A percentile compares a stretch with the other conserved stretches of the same genome.
Conservation (phyloP, 2,888 invertebrate genomes). For the Spialia ferax region DNA sequence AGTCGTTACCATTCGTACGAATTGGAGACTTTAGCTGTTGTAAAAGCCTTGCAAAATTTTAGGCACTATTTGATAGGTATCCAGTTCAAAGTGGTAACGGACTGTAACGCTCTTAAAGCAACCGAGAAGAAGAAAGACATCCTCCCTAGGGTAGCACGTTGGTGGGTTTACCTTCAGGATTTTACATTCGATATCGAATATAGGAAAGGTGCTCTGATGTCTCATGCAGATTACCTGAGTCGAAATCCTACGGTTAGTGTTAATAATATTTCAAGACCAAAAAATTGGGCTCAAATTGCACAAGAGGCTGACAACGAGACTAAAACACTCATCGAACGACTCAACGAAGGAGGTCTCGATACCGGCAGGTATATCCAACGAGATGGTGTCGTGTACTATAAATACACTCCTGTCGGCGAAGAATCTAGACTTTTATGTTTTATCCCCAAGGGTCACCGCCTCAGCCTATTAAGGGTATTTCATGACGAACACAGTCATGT, state of each 20-base stretch:
- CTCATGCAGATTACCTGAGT: neutral
- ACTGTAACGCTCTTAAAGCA: neutral
- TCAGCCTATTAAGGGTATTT: neutral
- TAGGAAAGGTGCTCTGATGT: neutral
- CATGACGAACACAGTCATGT: neutral
- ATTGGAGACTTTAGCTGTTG: neutral
- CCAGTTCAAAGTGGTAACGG: neutral
- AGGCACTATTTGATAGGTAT: neutral
- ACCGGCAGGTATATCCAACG: neutral
- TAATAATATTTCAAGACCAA: neutral
- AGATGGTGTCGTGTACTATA: neutral
- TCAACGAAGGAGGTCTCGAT: neutral
- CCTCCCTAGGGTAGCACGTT: neutral
- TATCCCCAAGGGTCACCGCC: neutral
- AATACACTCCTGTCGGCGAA: neutral
- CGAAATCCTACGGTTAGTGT: neutral
- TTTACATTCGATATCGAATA: neutral
- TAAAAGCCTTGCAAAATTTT: neutral
- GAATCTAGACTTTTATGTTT: neutral
- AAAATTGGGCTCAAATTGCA: neutral
- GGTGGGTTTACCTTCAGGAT: neutral
- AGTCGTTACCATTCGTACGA: neutral
- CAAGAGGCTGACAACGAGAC: neutral
- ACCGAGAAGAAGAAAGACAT: neutral
- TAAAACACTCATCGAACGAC: neutral